These are phyloP conservation scores for Gopherus evgoodei DNA, from an alignment of 2,113 vertebrate species.

Conservation along the genomic window DNA sequence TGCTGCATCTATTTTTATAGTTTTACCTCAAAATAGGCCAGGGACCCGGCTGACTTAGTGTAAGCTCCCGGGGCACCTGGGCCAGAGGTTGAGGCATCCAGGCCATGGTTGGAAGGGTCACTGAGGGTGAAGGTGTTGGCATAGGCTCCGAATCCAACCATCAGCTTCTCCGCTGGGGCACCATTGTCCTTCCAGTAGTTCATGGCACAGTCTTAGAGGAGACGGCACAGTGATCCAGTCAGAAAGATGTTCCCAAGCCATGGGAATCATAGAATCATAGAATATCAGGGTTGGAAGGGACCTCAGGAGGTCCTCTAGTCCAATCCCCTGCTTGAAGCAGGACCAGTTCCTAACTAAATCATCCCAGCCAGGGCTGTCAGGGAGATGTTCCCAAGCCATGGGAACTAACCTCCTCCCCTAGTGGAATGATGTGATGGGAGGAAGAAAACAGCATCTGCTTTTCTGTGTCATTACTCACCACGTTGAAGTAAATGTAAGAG, in stretches of 20 bases:
- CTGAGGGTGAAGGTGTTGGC: slow-evolving; percentile 75
- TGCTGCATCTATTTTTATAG: not conserved
- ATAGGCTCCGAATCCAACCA: slow-evolving; percentile 81
- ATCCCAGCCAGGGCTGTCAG: not conserved
- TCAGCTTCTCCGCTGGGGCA: slow-evolving; percentile 78
- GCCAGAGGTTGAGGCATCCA: slow-evolving; percentile 76
- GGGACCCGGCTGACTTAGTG: slow-evolving; percentile 74
- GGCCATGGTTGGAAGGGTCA: slow-evolving; percentile 66
- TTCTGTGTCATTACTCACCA: slow-evolving; percentile 45
- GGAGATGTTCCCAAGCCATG: not conserved
- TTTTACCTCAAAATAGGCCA: slow-evolving; percentile 82
- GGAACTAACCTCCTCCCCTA: not conserved
- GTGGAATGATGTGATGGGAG: too few relatives aligned
- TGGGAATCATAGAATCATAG: too few relatives aligned
- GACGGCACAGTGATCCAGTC: not conserved
- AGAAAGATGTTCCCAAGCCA: not conserved
- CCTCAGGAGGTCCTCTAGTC: too few relatives aligned
- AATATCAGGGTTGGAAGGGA: too few relatives aligned
- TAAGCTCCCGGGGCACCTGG: slow-evolving; percentile 73
- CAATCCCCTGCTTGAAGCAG: too few relatives aligned
- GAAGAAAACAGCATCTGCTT: not conserved
- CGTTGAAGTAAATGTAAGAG: slow-evolving; percentile 62
- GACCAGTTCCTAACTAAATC: too few relatives aligned
- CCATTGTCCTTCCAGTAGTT: slow-evolving; percentile 82
- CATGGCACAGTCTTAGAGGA: slow-evolving; percentile 76